A percentile compares a stretch with the other conserved stretches of the same genome.
These are phyloP conservation scores for Drosophila suzukii DNA, from an alignment of 1,140 invertebrate species.

Conservation along the genomic window DNA sequence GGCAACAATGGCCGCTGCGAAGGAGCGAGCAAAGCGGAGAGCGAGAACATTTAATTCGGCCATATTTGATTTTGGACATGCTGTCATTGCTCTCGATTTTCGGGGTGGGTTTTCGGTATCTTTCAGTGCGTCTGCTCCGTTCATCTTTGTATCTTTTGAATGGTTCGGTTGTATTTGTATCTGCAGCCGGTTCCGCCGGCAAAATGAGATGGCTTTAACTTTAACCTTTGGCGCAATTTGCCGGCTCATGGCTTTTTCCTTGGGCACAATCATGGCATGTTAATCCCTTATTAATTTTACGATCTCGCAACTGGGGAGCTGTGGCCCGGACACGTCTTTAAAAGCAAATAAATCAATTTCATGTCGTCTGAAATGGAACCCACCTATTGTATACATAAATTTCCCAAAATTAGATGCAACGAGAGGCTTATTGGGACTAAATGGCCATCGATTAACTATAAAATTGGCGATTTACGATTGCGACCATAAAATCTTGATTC, in stretches of 20 bases:
- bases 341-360: slow-evolving; percentile 77
- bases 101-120: slow-evolving; percentile 39
- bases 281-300: slow-evolving; percentile 65
- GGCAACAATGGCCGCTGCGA: slow-evolving; percentile 77
- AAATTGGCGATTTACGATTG: slow-evolving; percentile 72
- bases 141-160: slow-evolving; percentile 12
- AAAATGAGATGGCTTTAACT: slow-evolving; percentile 13
- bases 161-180: slow-evolving; percentile 10
- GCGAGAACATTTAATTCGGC: slow-evolving; percentile 77
- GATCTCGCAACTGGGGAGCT: slow-evolving; percentile 57
- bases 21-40: slow-evolving; percentile 71
- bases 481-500: slow-evolving; percentile 68
- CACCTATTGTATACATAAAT: slow-evolving; percentile 18
- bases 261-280: slow-evolving; percentile 45
- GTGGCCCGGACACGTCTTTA: slow-evolving; percentile 78
- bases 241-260: slow-evolving; percentile 32
- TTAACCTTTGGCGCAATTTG: slow-evolving; percentile 21
- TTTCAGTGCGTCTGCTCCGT: slow-evolving; percentile 55
- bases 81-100: slow-evolving; percentile 64
- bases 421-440: slow-evolving; percentile 61
- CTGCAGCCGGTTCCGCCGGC: slow-evolving; percentile 29
- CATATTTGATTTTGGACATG: slow-evolving; percentile 83
- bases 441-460: slow-evolving; percentile 77
- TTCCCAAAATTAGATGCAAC: slow-evolving; percentile 65
- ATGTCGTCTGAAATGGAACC: slow-evolving; percentile 25